Conservation (phyloP, 2,888 invertebrate genomes). For the Trichogramma evanescens region DNA sequence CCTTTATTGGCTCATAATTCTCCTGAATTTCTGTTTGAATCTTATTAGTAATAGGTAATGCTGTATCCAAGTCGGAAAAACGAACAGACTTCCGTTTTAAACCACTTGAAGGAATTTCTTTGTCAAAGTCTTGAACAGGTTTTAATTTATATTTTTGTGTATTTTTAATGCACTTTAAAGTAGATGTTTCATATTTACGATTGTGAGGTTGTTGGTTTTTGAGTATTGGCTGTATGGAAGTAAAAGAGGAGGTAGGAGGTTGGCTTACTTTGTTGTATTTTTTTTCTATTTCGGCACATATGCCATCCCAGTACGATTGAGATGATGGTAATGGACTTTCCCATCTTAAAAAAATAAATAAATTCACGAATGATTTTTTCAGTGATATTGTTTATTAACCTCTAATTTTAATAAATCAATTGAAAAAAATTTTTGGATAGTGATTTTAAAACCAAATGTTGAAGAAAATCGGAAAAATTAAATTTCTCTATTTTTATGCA, state of each 20-base stretch:
- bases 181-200: conserved; percentile 24
- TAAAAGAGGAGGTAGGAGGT: conserved; percentile 22
- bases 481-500: neutral
- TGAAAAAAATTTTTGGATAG: neutral
- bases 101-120: too few relatives aligned
- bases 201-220: conserved; percentile 11
- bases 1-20: conserved; percentile 1
- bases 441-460: too few relatives aligned
- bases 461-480: neutral
- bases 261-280: conserved; percentile 34
- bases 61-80: too few relatives aligned
- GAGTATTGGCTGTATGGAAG: conserved; percentile 1
- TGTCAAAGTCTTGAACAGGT: neutral
- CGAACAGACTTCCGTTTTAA: too few relatives aligned
- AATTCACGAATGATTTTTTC: neutral
- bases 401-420: neutral
- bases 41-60: too few relatives aligned
- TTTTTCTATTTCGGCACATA: conserved; percentile 31
- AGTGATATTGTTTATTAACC: neutral
- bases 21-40: too few relatives aligned
- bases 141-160: conserved; percentile 3
- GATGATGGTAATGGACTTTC: conserved; percentile 30
- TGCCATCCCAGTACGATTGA: conserved; percentile 32
- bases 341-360: conserved; percentile 28
- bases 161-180: conserved; percentile 16